Evolutionary conservation across 2,797 vertebrate genomes (phyloP).

Genomic region (Triplophysa yarkandensis): DNA sequence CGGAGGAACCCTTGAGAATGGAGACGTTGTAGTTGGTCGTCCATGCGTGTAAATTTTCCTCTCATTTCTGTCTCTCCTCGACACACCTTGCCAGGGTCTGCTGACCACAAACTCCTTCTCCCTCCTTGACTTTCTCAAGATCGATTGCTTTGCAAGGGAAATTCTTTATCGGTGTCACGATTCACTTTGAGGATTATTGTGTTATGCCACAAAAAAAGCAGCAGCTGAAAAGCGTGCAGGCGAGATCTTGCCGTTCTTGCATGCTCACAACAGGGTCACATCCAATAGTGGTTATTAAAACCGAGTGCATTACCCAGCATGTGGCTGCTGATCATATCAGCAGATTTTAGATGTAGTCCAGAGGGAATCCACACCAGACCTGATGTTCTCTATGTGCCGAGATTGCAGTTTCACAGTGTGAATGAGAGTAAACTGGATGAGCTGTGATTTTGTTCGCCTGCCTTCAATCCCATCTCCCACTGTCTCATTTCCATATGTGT

Average conservation of each 20-base stretch:
- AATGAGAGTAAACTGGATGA: neutral
- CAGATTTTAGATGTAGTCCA: neutral
- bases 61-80: neutral
- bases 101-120: neutral
- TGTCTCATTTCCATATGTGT: neutral
- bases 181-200: neutral
- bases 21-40: neutral
- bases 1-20: slow-evolving; percentile 1
- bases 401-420: slow-evolving; percentile 17
- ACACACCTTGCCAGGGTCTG: slow-evolving; percentile 6
- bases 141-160: neutral
- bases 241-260: neutral
- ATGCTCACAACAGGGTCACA: neutral
- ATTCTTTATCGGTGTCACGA: neutral
- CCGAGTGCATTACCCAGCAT: neutral
- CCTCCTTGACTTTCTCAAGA: neutral
- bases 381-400: neutral
- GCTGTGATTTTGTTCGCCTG: neutral
- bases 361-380: neutral
- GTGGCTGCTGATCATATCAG: slow-evolving; percentile 11
- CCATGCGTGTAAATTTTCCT: slow-evolving; percentile 6
- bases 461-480: neutral
- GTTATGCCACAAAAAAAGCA: neutral
- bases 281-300: neutral
- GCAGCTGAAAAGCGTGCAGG: neutral